Percentiles rank a stretch among this genome's conserved stretches.
These are phyloP conservation scores for Albula goreensis DNA, from an alignment of 2,113 vertebrate species.

Conservation along the genomic window DNA sequence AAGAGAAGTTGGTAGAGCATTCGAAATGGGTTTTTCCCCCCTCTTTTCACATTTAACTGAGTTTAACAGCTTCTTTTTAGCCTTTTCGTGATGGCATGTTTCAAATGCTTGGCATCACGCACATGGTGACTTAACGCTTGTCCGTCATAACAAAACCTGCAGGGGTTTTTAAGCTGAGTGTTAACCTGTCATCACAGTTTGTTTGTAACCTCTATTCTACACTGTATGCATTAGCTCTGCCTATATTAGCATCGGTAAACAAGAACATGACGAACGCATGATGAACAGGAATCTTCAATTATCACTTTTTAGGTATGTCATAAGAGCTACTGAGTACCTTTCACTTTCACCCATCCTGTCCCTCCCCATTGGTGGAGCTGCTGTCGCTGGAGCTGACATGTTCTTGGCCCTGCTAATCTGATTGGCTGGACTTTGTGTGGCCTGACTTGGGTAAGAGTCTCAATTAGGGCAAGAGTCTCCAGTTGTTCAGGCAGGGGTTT, in stretches of 20 bases:
- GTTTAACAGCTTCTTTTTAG: background rate
- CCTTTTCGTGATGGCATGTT: background rate
- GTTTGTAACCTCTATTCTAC: background rate
- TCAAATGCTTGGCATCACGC: background rate
- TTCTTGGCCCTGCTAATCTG: background rate
- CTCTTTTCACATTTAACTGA: background rate
- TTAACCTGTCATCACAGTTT: slow-evolving; percentile 11
- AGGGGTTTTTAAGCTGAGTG: slow-evolving; percentile 15
- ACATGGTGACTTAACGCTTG: slow-evolving; percentile 17
- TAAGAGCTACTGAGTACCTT: background rate
- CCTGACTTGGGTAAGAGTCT: too few species aligned
- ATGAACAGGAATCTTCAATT: background rate
- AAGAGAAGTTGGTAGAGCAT: background rate
- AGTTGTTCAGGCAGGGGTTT: too few species aligned
- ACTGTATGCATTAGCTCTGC: slow-evolving; percentile 15
- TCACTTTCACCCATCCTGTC: background rate
- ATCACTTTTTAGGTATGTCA: background rate
- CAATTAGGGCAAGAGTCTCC: too few species aligned
- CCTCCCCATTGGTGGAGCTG: background rate
- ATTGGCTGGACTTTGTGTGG: background rate
- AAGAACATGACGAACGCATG: background rate
- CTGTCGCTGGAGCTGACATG: background rate
- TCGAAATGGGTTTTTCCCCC: background rate
- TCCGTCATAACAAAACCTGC: slow-evolving; percentile 10
- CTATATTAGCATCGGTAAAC: background rate